Evolutionary conservation across 2,888 invertebrate species (phyloP), one percentile per base, ranked within the genome.

Genomic region (Tetanocera ferruginea): DNA sequence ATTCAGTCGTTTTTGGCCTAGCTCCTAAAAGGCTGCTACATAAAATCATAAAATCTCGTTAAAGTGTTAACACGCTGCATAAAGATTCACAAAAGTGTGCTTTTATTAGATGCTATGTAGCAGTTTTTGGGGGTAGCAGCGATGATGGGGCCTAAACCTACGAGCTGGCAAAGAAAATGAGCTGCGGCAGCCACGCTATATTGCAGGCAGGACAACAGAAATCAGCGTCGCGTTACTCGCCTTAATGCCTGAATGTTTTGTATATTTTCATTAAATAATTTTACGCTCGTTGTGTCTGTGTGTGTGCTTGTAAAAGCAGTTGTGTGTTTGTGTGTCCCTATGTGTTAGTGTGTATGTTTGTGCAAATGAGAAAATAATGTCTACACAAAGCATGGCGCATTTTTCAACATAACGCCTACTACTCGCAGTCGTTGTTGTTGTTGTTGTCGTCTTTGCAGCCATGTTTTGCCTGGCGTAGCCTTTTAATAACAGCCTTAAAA

Each of bases 251-350:
- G 28, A 52, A 28, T 52, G 55, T 51, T 28, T 25, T 67, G 72
- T 23, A 76, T 83, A 84, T 87, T 87, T 86, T 87, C 86, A 85
- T 86, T 85, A 84, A 86, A 87, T 83, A 79, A 69, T 82, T 81
- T 79, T 76, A 80, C 66, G 76, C 79, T 71, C 62, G 76, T 51
- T 73, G 66, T 57, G 51, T 62, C 28, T 17, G 55, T n/a, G 2
- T 5, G 17, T 9, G 19, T 23, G 49, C 23, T 52, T 37, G 37
- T 17, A 37, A 25, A 9, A n/a, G 17, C 1, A 17, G 14, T 51
- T 67, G 57, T 77, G 25, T 62, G 43, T 76, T 69, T 69, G 17
- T 57, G 17, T 9, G 19, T 6, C 31, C 69, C 69, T 69, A 9
- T 57, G 17, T 9, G 19, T 6, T 31, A 31, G 66, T 60, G 57